These are phyloP conservation scores for Cinclus cinclus DNA, from an alignment of 2,113 vertebrate genomes.

Conservation along the genomic window DNA sequence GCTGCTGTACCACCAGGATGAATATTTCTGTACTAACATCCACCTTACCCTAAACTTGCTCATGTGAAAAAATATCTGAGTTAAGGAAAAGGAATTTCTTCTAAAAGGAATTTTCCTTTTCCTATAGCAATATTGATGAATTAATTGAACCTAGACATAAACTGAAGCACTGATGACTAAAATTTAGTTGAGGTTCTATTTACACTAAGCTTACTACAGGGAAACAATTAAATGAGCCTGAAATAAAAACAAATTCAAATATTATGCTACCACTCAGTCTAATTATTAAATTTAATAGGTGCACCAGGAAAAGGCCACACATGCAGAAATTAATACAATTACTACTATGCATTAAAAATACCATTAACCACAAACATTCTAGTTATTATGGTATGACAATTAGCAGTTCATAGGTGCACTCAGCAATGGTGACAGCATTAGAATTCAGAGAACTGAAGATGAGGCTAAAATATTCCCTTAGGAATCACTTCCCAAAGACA, in stretches of 20 bases:
- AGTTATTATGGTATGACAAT: not conserved
- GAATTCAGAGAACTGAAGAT: not conserved
- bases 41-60: not conserved
- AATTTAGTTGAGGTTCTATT: not conserved
- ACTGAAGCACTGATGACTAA: not conserved
- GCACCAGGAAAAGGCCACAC: not conserved
- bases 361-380: not conserved
- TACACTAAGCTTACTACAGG: not conserved
- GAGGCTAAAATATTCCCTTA: not conserved
- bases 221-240: slow-evolving; percentile 3
- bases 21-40: not conserved
- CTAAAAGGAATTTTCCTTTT: not conserved
- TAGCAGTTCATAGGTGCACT: not conserved
- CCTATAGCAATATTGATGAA: not conserved
- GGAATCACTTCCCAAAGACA: not conserved
- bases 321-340: not conserved
- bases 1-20: not conserved
- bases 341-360: not conserved
- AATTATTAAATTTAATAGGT: slow-evolving; percentile 18
- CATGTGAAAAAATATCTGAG: not conserved
- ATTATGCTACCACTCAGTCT: not conserved
- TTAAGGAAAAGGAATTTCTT: not conserved
- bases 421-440: not conserved
- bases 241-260: slow-evolving; percentile 21
- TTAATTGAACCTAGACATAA: not conserved